Base-by-base conservation (phyloP, 2,888 invertebrate genomes). In the Drosophila sordidula region DNA sequence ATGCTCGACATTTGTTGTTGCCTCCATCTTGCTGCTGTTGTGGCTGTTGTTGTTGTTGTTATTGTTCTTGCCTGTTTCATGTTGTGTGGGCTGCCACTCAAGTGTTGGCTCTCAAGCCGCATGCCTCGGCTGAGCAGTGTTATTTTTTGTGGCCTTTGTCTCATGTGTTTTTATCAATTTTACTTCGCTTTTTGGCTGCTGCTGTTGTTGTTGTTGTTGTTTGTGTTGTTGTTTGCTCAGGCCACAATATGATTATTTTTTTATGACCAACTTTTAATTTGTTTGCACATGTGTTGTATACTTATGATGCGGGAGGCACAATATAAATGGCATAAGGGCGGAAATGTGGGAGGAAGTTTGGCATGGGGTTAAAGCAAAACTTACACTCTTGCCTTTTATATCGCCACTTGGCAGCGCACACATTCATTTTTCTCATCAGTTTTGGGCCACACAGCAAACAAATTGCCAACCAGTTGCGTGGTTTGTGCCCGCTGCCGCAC, bases 201-300 rank as follows among this genome's bases (percentile, higher is more conserved):
- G 39, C 39, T 62, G 51, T 51, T 59, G 50, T 44, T 66, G n/a
- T 9, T 64, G 42, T 47, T 62, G 57, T 50, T 59, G 51, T 44
- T 62, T 12, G 6, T 58, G 36, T 72, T 63, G 52, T 54, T 72
- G 64, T 79, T 83, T 67, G 51, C 75, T 49, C 70, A 25, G 54
- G 51, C 77, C 70, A 77, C 77, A 85, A 75, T 75, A 87, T 83
- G 81, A 83, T 83, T 83, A 83, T 83, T 75, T 80, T 83, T 79
- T 89, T 85, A 87, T 83, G 80, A 56, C 70, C 83, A 89, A 87
- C 81, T 89, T 89, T 89, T 88, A 89, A 88, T 89, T 89, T 88
- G 88, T 85, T 85, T 85, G 77, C 85, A 85, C 83, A 85, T 78
- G 75, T 85, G 75, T 62, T 65, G 52, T 42, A 34, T 50, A 34